A percentile compares a stretch with the other conserved stretches of the same genome.
Conservation (phyloP, 2,113 vertebrate species). For the Otus sunia region DNA sequence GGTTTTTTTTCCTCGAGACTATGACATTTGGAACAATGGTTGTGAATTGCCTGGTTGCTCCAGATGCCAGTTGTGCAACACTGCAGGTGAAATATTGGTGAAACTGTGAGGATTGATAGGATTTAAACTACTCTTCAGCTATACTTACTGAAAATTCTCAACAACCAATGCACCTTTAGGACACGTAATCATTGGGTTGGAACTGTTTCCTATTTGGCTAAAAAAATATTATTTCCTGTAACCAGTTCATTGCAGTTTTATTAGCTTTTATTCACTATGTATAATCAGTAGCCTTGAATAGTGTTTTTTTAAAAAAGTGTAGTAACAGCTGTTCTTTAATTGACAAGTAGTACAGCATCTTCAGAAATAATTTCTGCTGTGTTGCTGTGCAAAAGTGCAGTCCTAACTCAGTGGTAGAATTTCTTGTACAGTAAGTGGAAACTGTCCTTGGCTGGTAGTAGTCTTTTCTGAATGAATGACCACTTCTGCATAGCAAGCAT, state of each 20-base stretch:
- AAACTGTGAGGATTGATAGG: background rate
- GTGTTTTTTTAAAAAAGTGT: background rate
- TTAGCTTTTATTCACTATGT: background rate
- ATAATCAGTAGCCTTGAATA: background rate
- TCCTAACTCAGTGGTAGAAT: background rate
- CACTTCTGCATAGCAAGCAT: background rate
- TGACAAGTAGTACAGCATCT: background rate
- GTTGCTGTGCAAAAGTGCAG: background rate
- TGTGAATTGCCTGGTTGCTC: background rate
- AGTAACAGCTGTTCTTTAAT: background rate
- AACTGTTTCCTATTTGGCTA: background rate
- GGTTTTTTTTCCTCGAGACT: background rate
- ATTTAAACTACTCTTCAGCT: background rate
- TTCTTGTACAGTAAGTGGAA: background rate
- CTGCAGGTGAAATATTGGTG: background rate
- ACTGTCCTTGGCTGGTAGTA: background rate
- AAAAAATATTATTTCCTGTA: background rate
- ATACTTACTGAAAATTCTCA: background rate
- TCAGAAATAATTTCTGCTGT: background rate
- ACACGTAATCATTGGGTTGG: background rate
- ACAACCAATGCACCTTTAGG: background rate
- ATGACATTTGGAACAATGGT: background rate
- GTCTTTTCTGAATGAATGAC: background rate
- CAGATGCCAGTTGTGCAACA: background rate
- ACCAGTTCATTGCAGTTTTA: background rate